Evolutionary conservation across 2,113 vertebrate genomes (phyloP), one percentile per base, ranked within the genome.

Genomic region (Mustelus asterias): DNA sequence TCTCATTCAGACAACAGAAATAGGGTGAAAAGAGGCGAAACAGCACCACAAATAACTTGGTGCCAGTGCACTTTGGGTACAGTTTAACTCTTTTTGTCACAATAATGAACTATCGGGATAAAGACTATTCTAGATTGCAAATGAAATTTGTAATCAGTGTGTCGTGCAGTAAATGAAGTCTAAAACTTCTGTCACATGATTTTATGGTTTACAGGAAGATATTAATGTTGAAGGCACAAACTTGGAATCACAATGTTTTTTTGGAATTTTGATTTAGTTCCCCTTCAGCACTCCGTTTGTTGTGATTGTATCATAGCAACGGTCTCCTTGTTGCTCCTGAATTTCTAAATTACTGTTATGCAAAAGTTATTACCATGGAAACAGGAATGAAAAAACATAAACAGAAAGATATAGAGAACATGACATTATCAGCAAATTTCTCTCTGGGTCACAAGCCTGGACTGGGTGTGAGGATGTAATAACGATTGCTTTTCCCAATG

Each of bases 371-470:
- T 33, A 33, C 94, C 94, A 72, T 29, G 69, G 94, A 95, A 95
- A 95, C 67, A 7, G 67, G 29, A 70, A 94, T 54, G 48, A n/a
- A 29, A 63, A 95, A 95, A 95, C 69, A 95, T 54, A 95, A 95
- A 95, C 94, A 95, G 67, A 95, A 72, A 95, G 67, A 44, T 33
- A 54, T n/a, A 14, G 94, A 18, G 94, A 95, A 95, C 94, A 95
- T 54, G 18, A 69, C 41, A 54, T 72, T 72, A 95, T 95, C 41
- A 95, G 94, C 94, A 93, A n/a, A 93, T 93, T n/a, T 67, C 63
- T 37, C 5, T 65, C 58, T 37, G 65, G 16, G 37, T n/a, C 90
- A 67, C 60, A 58, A 48, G 13, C 9, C 24, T 72, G 37, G 20
- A 10, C 24, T 54, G 94, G 69, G 10, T 72, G 94, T 44, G 69